These are phyloP conservation scores for Leucopsar rothschildi DNA, from an alignment of 2,113 vertebrate species.

Conservation along the genomic window DNA sequence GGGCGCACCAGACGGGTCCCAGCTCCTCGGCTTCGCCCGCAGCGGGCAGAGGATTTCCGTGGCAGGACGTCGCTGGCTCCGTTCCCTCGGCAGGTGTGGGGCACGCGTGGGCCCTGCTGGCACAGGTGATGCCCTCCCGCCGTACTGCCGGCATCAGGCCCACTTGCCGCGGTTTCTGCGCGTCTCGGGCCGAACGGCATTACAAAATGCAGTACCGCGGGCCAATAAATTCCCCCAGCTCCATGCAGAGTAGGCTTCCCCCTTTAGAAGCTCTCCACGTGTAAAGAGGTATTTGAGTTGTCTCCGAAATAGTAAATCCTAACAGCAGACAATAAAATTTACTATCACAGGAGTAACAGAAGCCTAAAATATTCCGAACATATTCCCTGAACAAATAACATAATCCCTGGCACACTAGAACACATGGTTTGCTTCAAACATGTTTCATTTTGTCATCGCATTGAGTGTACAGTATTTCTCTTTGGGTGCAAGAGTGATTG, in stretches of 20 bases:
- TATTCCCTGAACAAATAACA: constrained; percentile 75
- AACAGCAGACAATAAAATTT: constrained; percentile 70
- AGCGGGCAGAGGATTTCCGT: fast-evolving
- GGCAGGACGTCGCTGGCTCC: fast-evolving
- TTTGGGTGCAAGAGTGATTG: constrained; percentile 91
- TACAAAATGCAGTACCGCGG: background rate
- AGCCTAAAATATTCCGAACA: constrained; percentile 77
- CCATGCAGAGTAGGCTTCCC: background rate
- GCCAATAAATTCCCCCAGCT: background rate
- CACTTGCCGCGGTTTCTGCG: background rate
- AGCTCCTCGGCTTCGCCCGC: no score
- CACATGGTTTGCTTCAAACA: constrained; percentile 93
- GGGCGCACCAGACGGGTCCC: fast-evolving
- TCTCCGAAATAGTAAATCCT: constrained; percentile 75
- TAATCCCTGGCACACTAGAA: constrained; percentile 82
- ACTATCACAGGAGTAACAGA: constrained; percentile 76
- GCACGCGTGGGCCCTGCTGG: background rate
- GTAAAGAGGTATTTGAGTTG: constrained; percentile 34
- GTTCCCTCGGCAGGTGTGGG: background rate
- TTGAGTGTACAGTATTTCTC: constrained; percentile 80
- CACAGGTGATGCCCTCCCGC: background rate
- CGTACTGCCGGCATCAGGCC: background rate
- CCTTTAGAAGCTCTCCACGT: constrained; percentile 16
- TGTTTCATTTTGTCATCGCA: constrained; percentile 95
- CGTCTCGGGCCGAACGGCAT: background rate